Conservation (phyloP, 2,113 vertebrate genomes). For the Ptilorrhoa leucosticta region DNA sequence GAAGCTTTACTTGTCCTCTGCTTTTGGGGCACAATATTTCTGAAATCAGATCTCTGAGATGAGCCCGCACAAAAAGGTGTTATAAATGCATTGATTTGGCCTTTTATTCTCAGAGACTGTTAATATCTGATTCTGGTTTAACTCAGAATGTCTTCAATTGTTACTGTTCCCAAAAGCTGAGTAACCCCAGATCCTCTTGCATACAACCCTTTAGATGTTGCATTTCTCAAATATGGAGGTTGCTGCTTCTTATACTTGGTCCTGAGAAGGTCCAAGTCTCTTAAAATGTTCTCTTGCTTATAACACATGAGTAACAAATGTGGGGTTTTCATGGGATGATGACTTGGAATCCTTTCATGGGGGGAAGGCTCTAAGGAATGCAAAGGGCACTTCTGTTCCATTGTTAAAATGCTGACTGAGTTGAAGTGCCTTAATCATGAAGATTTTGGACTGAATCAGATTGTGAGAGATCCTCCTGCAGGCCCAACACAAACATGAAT, state of each 20-base stretch:
- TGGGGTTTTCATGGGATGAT: not conserved
- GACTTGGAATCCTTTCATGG: not conserved
- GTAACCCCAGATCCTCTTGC: not conserved
- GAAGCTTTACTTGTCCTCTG: not conserved
- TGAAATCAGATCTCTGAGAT: not conserved
- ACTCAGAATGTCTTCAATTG: not conserved
- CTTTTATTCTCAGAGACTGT: not conserved
- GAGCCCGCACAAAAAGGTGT: not conserved
- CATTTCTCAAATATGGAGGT: not conserved
- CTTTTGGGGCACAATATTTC: not conserved
- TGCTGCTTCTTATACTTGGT: not conserved
- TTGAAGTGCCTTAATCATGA: not conserved
- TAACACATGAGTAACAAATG: not conserved
- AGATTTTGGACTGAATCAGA: not conserved
- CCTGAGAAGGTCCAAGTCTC: not conserved
- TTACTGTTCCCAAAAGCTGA: not conserved
- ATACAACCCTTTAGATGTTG: not conserved
- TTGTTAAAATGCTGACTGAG: not conserved
- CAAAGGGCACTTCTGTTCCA: not conserved
- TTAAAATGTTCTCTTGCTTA: not conserved
- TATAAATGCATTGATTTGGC: not conserved
- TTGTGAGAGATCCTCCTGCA: not conserved
- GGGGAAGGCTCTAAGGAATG: not conserved
- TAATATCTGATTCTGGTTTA: not conserved
- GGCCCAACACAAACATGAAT: not conserved